These are phyloP conservation scores for Drosophila sp. DNA, from an alignment of 1,140 invertebrate genomes.

Conservation along the genomic window DNA sequence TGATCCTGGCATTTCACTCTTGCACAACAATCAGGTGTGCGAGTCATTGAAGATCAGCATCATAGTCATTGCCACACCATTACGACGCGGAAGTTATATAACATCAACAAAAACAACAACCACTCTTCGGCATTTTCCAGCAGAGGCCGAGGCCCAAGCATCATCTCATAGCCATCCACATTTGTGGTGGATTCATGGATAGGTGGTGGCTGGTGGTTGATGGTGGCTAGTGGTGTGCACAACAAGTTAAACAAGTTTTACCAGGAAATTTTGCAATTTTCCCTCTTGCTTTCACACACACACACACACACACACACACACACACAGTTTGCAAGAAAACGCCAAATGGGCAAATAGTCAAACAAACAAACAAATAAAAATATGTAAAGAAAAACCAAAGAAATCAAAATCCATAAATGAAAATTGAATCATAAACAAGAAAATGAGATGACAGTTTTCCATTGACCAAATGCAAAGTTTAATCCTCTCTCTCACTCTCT, in stretches of 20 bases:
- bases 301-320: too few relatives aligned
- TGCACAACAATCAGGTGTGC: not conserved
- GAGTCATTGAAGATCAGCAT: constrained; percentile 32
- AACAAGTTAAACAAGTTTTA: constrained; percentile 78
- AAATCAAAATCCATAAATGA: constrained; percentile 20
- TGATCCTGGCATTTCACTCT: not conserved
- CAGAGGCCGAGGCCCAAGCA: constrained; percentile 33
- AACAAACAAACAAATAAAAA: constrained; percentile 25
- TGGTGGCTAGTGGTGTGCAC: constrained; percentile 14
- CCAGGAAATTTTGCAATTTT: constrained; percentile 79
- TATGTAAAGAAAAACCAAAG: not conserved
- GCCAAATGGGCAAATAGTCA: constrained; percentile 18
- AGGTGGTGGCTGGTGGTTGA: too few relatives aligned
- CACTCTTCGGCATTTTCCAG: constrained; percentile 55
- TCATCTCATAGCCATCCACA: not conserved
- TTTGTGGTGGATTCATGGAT: constrained; percentile 21
- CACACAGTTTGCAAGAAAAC: constrained; percentile 32
- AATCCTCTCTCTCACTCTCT: not conserved
- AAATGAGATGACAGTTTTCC: constrained; percentile 15
- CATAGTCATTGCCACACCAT: constrained; percentile 51
- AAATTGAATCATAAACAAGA: constrained; percentile 49
- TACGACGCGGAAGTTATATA: constrained; percentile 75
- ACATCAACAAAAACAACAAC: constrained; percentile 52
- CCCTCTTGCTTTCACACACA: constrained; percentile 21
- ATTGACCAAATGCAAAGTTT: constrained; percentile 28